Evolutionary conservation across 92 coral and sea anemone species (phyloP), one percentile per base, ranked within the genome.

Genomic region (Scolanthus callimorphus): DNA sequence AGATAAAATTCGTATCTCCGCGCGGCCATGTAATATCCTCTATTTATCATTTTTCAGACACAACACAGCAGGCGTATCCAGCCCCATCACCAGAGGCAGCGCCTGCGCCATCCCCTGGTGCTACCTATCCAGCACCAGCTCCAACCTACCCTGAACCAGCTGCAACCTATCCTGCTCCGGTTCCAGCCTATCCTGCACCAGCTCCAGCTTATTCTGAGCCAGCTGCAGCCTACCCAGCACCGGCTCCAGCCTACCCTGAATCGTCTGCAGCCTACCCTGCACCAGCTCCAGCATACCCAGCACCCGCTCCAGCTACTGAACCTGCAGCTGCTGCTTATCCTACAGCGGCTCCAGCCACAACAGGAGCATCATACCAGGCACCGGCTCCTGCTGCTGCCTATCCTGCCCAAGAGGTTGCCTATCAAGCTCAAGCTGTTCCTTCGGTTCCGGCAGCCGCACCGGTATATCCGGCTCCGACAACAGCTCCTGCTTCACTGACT

Each of bases 31-130:
- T n/a, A n/a, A n/a, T n/a, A n/a, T n/a, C n/a, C n/a, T n/a, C n/a
- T n/a, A n/a, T n/a, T n/a, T n/a, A n/a, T n/a, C n/a, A n/a, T n/a
- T n/a, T n/a, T n/a, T n/a, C n/a, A n/a, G n/a, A n/a, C n/a, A n/a
- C n/a, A n/a, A n/a, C n/a, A n/a, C n/a, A n/a, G n/a, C n/a, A n/a
- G n/a, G n/a, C n/a, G n/a, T n/a, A n/a, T n/a, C 45, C 45, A 9
- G 45, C 45, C 10, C 9, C 45, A n/a, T n/a, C n/a, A n/a, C n/a
- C n/a, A n/a, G n/a, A 68, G 70, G 57, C 66, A 45, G 54, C 74
- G 12, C 27, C 63, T 13, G 29, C 57, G 0, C 30, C 28, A 64
- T 62, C 51, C 9, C 24, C 51, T n/a, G 50, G 61, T 4, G 67
- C 75, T 27, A 55, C 64, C 25, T 67, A 67, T 27, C 49, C 76